phyloP scores from a whole-genome alignment of 2,797 vertebrate species.

The Emys orbicularis region DNA sequence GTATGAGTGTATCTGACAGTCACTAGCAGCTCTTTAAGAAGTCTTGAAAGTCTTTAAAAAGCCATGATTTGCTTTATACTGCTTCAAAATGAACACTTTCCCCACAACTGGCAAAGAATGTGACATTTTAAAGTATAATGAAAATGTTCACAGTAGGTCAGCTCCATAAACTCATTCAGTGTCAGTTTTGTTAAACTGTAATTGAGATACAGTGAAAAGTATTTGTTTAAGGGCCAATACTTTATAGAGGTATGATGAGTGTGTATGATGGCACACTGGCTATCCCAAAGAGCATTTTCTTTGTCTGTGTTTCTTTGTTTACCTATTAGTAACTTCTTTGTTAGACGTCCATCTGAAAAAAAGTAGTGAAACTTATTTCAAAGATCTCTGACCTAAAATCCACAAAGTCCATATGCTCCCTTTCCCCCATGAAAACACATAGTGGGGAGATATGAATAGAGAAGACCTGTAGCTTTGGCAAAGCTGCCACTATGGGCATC shows the following conservation, averaged over 20 bases:
- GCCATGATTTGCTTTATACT: conserved; percentile 56
- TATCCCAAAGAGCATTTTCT: conserved; percentile 3
- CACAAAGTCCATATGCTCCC: not conserved
- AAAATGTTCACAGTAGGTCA: conserved; percentile 59
- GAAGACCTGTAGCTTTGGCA: not conserved
- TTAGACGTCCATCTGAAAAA: not conserved
- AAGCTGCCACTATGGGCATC: rapidly evolving
- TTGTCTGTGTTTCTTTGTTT: not conserved
- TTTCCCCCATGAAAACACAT: not conserved
- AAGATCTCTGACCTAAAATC: not conserved
- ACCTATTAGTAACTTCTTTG: conserved; percentile 14
- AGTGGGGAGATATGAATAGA: not conserved
- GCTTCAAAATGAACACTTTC: conserved; percentile 42
- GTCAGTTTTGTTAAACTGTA: not conserved
- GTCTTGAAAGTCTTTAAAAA: conserved; percentile 63
- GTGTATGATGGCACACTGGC: not conserved
- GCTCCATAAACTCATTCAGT: not conserved
- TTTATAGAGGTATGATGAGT: conserved; percentile 20
- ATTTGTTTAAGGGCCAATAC: conserved; percentile 18
- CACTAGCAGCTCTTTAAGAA: conserved; percentile 56
- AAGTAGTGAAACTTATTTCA: not conserved
- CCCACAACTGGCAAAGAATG: conserved; percentile 60
- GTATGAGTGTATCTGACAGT: conserved; percentile 57
- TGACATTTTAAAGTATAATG: conserved; percentile 57
- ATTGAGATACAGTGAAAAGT: conserved; percentile 43